Evolutionary conservation across 1,140 invertebrate species (phyloP).

Genomic region (Conus betulinus): DNA sequence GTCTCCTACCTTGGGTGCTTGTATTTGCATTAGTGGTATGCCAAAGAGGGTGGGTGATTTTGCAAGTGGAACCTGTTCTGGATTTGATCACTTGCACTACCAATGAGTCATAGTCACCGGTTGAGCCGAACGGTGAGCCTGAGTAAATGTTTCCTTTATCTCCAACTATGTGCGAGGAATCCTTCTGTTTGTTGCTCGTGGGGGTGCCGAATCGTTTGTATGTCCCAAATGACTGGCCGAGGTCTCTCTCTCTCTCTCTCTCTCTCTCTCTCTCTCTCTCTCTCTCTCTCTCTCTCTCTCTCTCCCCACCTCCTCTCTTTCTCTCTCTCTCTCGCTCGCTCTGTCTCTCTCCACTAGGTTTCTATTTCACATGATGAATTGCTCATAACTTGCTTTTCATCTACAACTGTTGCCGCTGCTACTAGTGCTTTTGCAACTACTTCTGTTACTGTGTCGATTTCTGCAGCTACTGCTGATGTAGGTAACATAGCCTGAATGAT

Average conservation of each 20-base stretch:
- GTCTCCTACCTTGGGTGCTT: slow-evolving; percentile 5
- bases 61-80: background rate
- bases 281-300: slow-evolving; percentile 12
- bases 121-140: background rate
- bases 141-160: slow-evolving; percentile 19
- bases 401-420: too few relatives aligned
- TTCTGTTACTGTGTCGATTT: too few relatives aligned
- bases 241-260: background rate
- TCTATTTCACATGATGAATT: background rate
- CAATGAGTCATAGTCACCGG: background rate
- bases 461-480: too few relatives aligned
- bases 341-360: background rate
- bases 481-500: too few relatives aligned
- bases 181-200: background rate
- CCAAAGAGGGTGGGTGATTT: background rate
- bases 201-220: background rate
- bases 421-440: too few relatives aligned
- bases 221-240: background rate
- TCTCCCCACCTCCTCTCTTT: background rate
- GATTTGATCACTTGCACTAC: background rate
- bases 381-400: too few relatives aligned
- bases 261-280: slow-evolving; percentile 2
- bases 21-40: background rate
- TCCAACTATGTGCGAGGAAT: background rate
- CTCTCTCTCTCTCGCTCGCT: too few relatives aligned